These are phyloP conservation scores for Puma concolor DNA, from an alignment of 2,113 vertebrate genomes.

Conservation along the genomic window DNA sequence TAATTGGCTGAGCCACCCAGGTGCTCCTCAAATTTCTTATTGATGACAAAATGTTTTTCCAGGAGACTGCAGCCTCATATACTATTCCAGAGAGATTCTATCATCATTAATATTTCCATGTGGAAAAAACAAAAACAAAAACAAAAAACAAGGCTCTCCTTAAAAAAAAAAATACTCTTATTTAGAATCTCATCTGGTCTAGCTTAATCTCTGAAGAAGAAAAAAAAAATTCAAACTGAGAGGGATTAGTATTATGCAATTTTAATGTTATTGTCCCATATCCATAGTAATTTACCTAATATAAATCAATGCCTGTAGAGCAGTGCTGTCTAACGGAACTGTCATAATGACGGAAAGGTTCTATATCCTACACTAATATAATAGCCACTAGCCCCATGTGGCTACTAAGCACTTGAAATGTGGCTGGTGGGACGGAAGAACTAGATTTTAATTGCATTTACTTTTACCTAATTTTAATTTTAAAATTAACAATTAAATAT, in stretches of 20 bases:
- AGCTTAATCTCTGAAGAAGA: not conserved
- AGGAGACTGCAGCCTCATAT: not conserved
- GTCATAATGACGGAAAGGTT: not conserved
- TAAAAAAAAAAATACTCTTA: not conserved
- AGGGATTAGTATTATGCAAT: not conserved
- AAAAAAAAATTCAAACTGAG: not conserved
- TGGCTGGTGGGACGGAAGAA: not conserved
- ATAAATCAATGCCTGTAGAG: not conserved
- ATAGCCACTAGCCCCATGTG: not conserved
- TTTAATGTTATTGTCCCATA: not conserved
- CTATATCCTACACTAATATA: not conserved
- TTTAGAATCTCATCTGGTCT: not conserved
- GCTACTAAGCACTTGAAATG: not conserved
- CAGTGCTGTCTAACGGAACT: not conserved
- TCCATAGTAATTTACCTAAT: not conserved
- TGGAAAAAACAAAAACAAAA: not conserved
- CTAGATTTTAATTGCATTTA: not conserved
- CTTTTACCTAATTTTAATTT: not conserved
- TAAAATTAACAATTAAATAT: not conserved
- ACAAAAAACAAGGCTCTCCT: not conserved
- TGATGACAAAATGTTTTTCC: not conserved
- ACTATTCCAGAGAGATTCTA: not conserved
- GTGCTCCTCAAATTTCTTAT: not conserved
- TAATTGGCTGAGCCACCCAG: too few relatives aligned
- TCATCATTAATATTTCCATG: not conserved